phyloP scores from a whole-genome alignment of 1,140 invertebrate species.

The Epicauta chinensis region DNA sequence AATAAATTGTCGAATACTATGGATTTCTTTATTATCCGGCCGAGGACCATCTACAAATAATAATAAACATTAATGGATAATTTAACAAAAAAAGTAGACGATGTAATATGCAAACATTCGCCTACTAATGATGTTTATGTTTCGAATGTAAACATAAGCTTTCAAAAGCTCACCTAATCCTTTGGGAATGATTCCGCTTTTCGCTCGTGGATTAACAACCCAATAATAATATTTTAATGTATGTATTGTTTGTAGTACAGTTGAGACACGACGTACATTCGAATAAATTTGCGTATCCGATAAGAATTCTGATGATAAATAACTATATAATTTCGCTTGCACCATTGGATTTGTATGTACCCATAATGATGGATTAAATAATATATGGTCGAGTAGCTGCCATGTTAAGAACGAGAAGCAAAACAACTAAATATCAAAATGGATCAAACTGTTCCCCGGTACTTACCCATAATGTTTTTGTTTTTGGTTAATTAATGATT shows the following conservation, averaged over 20 bases:
- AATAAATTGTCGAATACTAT: slow-evolving; percentile 91
- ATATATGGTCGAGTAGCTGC: slow-evolving; percentile 96
- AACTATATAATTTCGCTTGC: slow-evolving; percentile 94
- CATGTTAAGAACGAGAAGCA: slow-evolving; percentile 73
- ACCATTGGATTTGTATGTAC: slow-evolving; percentile 94
- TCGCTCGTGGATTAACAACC: slow-evolving; percentile 91
- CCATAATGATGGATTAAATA: slow-evolving; percentile 99
- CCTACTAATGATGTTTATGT: too few species aligned
- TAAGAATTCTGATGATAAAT: slow-evolving; percentile 95
- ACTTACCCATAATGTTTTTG: slow-evolving; percentile 43
- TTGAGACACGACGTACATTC: slow-evolving; percentile 92
- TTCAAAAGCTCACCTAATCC: slow-evolving; percentile 68
- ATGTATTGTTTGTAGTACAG: slow-evolving; percentile 96
- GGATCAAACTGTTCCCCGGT: slow-evolving; percentile 52
- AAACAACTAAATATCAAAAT: slow-evolving; percentile 65
- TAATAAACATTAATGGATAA: slow-evolving; percentile 2
- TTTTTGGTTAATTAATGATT: neutral
- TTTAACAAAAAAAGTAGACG: slow-evolving; percentile 3
- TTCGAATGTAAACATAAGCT: slow-evolving; percentile 35
- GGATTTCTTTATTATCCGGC: slow-evolving; percentile 88
- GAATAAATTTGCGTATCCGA: slow-evolving; percentile 96
- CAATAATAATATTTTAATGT: slow-evolving; percentile 99
- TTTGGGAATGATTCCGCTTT: slow-evolving; percentile 92
- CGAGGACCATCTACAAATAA: slow-evolving; percentile 79
- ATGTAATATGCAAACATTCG: too few species aligned